phyloP scores from a whole-genome alignment of 2,113 vertebrate genomes.

The Thunnus maccoyii region DNA sequence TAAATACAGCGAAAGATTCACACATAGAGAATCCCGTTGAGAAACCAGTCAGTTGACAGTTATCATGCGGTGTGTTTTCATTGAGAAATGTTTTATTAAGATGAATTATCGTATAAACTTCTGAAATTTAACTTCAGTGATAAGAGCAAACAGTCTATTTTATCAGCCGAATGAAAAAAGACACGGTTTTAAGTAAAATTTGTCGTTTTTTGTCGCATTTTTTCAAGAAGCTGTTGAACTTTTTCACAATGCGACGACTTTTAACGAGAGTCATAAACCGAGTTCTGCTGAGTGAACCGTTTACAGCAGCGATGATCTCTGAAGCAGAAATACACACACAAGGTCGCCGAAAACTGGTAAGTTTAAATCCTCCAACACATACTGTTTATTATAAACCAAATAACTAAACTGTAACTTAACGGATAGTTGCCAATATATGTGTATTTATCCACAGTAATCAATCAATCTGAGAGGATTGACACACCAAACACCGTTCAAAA shows the following conservation, averaged over 20 bases:
- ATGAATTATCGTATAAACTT: background rate
- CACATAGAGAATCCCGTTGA: background rate
- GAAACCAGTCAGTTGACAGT: background rate
- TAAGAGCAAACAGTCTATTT: fast-evolving
- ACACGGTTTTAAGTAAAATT: fast-evolving
- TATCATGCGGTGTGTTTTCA: too few relatives aligned
- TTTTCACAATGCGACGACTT: constrained; percentile 68
- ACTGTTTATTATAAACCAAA: background rate
- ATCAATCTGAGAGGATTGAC: background rate
- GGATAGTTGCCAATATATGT: background rate
- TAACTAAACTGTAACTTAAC: background rate
- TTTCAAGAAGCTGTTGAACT: constrained; percentile 34
- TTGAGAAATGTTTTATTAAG: background rate
- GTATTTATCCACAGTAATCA: background rate
- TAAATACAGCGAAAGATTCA: too few relatives aligned
- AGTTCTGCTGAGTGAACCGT: constrained; percentile 54
- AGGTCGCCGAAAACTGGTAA: constrained; percentile 73
- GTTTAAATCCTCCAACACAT: constrained; percentile 2
- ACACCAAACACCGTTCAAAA: constrained; percentile 1
- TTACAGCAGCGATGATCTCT: constrained; percentile 39
- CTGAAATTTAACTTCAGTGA: background rate
- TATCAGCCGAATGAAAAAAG: constrained; percentile 37
- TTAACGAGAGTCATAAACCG: constrained; percentile 63
- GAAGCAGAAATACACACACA: constrained; percentile 56
- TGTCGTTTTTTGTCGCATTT: constrained; percentile 21